phyloP scores from a whole-genome alignment of 92 coral and sea anemone species.

The Siderastrea siderea region DNA sequence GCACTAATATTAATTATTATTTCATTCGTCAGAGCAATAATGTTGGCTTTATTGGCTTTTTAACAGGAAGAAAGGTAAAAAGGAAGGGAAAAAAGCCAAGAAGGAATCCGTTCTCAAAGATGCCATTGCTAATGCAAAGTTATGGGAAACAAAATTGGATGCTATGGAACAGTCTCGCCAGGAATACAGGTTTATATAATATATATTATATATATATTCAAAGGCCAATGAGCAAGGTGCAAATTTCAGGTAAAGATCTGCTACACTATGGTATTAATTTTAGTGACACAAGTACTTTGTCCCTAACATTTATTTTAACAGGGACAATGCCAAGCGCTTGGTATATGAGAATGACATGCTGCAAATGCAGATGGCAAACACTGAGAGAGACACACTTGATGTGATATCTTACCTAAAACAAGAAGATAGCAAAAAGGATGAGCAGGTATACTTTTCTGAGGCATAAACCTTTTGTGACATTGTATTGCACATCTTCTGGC shows the following conservation, averaged over 20 bases:
- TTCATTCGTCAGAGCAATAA: not conserved
- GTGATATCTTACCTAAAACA: constrained; percentile 91
- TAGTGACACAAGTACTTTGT: not conserved
- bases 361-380: constrained; percentile 88
- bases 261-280: too few relatives aligned
- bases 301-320: not conserved
- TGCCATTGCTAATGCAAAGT: constrained; percentile 97
- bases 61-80: constrained; percentile 84
- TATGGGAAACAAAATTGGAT: constrained; percentile 95
- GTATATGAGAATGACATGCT: constrained; percentile 91
- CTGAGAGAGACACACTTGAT: constrained; percentile 94
- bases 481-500: too few relatives aligned
- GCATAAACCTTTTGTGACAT: not conserved
- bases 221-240: too few relatives aligned
- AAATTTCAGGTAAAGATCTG: too few relatives aligned
- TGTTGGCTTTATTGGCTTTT: not conserved
- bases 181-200: constrained; percentile 85
- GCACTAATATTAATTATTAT: not conserved
- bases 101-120: constrained; percentile 95
- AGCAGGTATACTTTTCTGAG: constrained; percentile 71
- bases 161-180: constrained; percentile 81
- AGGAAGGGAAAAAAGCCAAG: constrained; percentile 90
- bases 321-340: constrained; percentile 94
- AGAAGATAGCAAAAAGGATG: constrained; percentile 96
- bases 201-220: not conserved